Base-by-base conservation (phyloP, 2,888 invertebrate genomes). In the Hemistola chrysoprasaria region DNA sequence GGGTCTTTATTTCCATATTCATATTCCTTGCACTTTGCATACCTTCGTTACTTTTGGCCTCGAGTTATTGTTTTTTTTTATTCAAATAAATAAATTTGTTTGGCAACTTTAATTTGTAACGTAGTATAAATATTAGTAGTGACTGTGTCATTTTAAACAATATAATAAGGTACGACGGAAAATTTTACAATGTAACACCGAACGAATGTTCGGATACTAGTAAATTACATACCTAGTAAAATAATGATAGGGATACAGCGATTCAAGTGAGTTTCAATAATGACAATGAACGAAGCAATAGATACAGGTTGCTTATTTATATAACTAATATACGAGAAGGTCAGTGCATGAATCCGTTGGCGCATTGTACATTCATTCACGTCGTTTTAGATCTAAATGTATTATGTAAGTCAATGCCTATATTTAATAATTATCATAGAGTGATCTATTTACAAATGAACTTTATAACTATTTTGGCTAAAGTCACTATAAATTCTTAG, bases 381-480 rank as follows among this genome's bases (percentile, higher is more conserved):
- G 73, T 71, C 57, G 61, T 66, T 73, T 75, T 74, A 75, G 68
- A 72, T 28, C 40, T 48, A 40, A 45, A 65, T 58, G 59, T 73
- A 69, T n/a, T n/a, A n/a, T 10, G 33, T 69, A 58, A 60, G 62
- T 75, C 78, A 80, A 66, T 45, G 37, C 59, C 75, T 78, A 82
- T 56, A 68, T n/a, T n/a, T n/a, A n/a, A n/a, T 64, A 60, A 66
- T 78, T 65, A 75, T 81, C 65, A 75, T 81, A 85, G 72, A 65
- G 78, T 80, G 76, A 73, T 43, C 51, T 86, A 87, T 88, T 62
- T 88, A 86, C 87, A 88, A 59, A 78, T 78, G 76, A 68, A 56
- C 59, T 70, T 77, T 62, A 78, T 71, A 58, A 67, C 84, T 87
- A 87, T 84, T 88, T 88, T 88, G 87, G 87, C 87, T 88, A 88